These are phyloP conservation scores for Siphlonurus alternatus DNA, from an alignment of 2,888 invertebrate species.

Conservation along the genomic window DNA sequence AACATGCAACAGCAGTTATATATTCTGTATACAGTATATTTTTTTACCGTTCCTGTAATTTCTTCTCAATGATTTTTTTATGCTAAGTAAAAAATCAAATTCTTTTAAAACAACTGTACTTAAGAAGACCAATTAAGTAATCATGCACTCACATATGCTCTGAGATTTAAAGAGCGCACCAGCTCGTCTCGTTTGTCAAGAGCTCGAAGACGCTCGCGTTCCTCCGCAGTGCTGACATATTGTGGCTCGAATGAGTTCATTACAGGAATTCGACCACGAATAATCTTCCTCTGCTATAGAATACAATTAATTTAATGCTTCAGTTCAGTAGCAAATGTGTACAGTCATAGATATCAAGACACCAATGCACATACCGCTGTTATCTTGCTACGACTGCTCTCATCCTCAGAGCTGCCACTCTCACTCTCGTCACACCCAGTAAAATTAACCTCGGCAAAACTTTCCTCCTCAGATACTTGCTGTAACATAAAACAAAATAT, in stretches of 20 bases:
- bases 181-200: constrained; percentile 51
- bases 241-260: constrained; percentile 40
- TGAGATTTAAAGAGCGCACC: constrained; percentile 48
- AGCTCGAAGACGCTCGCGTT: constrained; percentile 45
- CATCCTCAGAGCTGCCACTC: neutral
- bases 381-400: neutral
- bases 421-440: constrained; percentile 15
- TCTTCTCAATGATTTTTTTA: too few species aligned
- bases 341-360: too few species aligned
- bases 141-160: constrained; percentile 44
- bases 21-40: too few species aligned
- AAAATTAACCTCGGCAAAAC: neutral
- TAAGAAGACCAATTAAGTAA: too few species aligned
- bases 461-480: neutral
- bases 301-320: constrained; percentile 19
- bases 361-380: neutral
- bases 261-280: constrained; percentile 7
- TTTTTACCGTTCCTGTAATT: too few species aligned
- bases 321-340: constrained; percentile 14
- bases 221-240: constrained; percentile 50
- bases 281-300: constrained; percentile 21
- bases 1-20: neutral
- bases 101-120: too few species aligned
- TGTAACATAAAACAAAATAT: too few species aligned
- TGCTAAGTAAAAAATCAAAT: too few species aligned